Conservation (phyloP, 2,797 vertebrate species). For the Epinephelus coioides region DNA sequence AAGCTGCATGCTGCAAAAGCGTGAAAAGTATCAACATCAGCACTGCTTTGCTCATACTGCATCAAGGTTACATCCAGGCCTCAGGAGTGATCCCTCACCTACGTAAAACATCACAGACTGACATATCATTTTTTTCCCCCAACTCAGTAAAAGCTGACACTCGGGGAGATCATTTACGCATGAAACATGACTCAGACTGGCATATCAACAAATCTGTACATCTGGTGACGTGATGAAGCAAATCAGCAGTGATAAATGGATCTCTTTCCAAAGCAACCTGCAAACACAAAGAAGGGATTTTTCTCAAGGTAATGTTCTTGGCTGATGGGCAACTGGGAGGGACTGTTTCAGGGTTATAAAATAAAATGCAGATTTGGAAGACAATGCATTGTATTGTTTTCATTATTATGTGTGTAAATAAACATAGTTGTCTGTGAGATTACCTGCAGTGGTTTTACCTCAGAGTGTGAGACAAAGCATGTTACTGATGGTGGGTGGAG, state of each 20-base stretch:
- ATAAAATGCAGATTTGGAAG: not conserved
- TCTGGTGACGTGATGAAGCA: not conserved
- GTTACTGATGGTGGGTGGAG: not conserved
- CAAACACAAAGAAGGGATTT: constrained; percentile 7
- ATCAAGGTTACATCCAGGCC: not conserved
- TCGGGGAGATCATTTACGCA: constrained; percentile 3
- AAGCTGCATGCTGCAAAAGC: not conserved
- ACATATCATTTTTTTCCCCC: not conserved
- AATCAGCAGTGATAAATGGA: constrained; percentile 10
- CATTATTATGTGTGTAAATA: not conserved
- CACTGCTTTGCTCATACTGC: not conserved
- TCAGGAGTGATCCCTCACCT: not conserved
- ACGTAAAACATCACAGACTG: not conserved
- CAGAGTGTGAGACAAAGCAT: not conserved
- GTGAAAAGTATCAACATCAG: not conserved
- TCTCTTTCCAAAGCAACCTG: constrained; percentile 16
- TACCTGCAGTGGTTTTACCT: not conserved
- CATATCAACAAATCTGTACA: constrained; percentile 4
- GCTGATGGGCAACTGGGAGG: not conserved
- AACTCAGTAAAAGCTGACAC: constrained; percentile 3
- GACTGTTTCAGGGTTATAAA: not conserved
- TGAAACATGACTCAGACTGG: constrained; percentile 16
- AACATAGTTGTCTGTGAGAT: not conserved
- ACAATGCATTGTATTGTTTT: not conserved
- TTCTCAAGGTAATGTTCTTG: constrained; percentile 13